Base-by-base conservation (phyloP, 2,888 invertebrate genomes). In the Agrochola litura region DNA sequence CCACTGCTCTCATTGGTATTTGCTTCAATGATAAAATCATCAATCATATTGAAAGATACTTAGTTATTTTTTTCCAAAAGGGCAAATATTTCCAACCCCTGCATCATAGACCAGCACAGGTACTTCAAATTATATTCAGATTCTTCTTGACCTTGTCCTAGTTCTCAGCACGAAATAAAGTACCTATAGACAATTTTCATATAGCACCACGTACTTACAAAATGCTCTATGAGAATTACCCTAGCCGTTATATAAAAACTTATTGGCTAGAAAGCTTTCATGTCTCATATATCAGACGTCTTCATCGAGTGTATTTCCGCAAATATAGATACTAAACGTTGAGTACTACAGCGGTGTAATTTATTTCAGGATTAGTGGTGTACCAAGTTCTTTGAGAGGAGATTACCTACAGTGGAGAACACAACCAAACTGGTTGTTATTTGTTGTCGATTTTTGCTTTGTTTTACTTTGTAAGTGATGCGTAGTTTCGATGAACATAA, bases 291-390 rank as follows among this genome's bases (percentile, higher is more conserved):
- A 83, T 81, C 52, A 79, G 49, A 54, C 19, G 43, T 66, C 58
- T 80, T 79, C 65, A 80, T 81, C 54, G 73, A 61, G 68, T 73
- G 69, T 73, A 83, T 82, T 85, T 79, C 81, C 83, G 76, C 77
- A 72, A 85, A 85, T 73, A 86, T 74, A 81, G 78, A 84, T 69
- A 84, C 78, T 79, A 77, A 86, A 76, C 65, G 79, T 60, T 81
- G 54, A 77, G 76, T 79, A 79, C 72, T 63, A 58, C 41, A 67
- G 69, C 64, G 43, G 37, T 68, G 83, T 83, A 86, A 88, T 90
- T 86, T 88, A 83, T 86, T 81, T 82, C 58, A 81, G 77, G 82
- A 85, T 87, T 85, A 85, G 83, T 61, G 75, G 76, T 76, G 67
- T 78, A 79, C 75, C 76, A 70, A 81, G 75, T 78, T 80, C 61